phyloP scores from a whole-genome alignment of 2,113 vertebrate genomes.

The Menidia beryllina region DNA sequence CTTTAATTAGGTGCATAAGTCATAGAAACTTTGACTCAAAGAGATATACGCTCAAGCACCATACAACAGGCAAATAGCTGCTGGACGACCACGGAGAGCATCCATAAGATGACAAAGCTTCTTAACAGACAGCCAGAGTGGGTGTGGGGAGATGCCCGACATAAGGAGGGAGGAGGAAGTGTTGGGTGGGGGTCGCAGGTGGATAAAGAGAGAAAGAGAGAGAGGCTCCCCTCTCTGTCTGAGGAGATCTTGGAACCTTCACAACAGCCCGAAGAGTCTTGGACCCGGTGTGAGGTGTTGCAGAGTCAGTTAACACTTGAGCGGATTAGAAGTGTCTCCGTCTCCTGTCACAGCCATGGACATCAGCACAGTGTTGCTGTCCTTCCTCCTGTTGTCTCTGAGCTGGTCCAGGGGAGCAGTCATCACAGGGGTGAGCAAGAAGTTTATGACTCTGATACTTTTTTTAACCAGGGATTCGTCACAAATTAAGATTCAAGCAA shows the following conservation, averaged over 20 bases:
- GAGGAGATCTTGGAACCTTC: slow-evolving; percentile 53
- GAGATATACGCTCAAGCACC: neutral
- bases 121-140: slow-evolving; percentile 43
- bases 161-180: slow-evolving; percentile 46
- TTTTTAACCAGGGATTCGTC: neutral
- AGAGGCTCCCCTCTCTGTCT: slow-evolving; percentile 37
- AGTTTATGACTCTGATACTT: neutral
- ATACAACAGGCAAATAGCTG: neutral
- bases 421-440: slow-evolving; percentile 85
- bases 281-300: slow-evolving; percentile 29
- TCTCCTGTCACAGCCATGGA: slow-evolving; percentile 74
- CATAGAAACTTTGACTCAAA: slow-evolving; percentile 19
- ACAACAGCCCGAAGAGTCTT: slow-evolving; percentile 31
- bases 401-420: slow-evolving; percentile 79
- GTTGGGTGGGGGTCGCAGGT: slow-evolving; percentile 52
- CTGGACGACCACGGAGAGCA: slow-evolving; percentile 10
- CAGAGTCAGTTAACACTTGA: slow-evolving; percentile 37
- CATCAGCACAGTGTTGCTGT: slow-evolving; percentile 74
- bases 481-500: neutral
- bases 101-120: slow-evolving; percentile 63
- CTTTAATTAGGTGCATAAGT: slow-evolving; percentile 6
- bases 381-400: slow-evolving; percentile 77
- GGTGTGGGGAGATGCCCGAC: slow-evolving; percentile 40
- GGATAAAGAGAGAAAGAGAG: slow-evolving; percentile 73
- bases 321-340: slow-evolving; percentile 26